phyloP scores from a whole-genome alignment of 2,113 vertebrate species.

The Aegithalos caudatus region DNA sequence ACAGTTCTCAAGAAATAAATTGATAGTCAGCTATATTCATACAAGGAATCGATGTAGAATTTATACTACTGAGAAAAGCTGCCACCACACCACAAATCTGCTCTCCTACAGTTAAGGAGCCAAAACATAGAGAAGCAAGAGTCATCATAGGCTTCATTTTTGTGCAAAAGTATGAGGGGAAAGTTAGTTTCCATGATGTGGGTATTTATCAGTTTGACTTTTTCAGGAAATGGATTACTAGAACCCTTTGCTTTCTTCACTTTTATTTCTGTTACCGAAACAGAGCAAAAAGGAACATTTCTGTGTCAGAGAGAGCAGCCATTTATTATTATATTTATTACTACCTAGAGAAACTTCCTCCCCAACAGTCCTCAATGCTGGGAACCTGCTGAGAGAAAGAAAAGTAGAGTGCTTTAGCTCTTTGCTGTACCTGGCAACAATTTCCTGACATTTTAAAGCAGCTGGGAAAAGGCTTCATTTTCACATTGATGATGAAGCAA shows the following conservation, averaged over 20 bases:
- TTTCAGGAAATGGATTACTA: background rate
- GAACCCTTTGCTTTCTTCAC: background rate
- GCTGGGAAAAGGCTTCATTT: background rate
- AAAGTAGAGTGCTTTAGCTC: background rate
- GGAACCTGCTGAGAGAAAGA: background rate
- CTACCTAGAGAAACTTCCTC: background rate
- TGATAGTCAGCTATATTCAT: background rate
- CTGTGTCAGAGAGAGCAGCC: background rate
- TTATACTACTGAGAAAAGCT: background rate
- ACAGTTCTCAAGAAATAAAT: background rate
- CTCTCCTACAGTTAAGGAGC: background rate
- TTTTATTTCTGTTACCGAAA: background rate
- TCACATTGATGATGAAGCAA: background rate
- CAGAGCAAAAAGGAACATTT: background rate
- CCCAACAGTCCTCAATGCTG: background rate
- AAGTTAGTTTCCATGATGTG: background rate
- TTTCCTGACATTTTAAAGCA: background rate
- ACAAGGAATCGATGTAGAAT: background rate
- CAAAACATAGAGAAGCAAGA: background rate
- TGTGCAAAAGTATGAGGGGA: background rate
- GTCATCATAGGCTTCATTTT: background rate
- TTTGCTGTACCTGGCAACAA: background rate
- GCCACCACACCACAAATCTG: background rate
- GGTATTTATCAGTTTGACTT: background rate
- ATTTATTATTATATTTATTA: background rate